Evolutionary conservation across 2,888 invertebrate genomes (phyloP).

Genomic region (Erynnis tages): DNA sequence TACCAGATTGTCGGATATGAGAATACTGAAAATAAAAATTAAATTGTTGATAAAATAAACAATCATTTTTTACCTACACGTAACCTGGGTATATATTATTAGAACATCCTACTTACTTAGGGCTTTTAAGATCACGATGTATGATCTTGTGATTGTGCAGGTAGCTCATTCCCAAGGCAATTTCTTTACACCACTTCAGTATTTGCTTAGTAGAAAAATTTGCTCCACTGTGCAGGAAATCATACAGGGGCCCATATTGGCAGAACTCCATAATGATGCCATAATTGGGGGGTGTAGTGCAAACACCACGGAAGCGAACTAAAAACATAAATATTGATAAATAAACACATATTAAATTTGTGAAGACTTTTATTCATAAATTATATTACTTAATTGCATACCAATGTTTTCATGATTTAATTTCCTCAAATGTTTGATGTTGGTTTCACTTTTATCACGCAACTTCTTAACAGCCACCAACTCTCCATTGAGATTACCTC

Average conservation of each 20-base stretch:
- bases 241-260: slow-evolving; percentile 96
- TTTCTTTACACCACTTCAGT: slow-evolving; percentile 96
- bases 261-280: slow-evolving; percentile 99
- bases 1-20: slow-evolving; percentile 89
- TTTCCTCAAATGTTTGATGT: slow-evolving; percentile 94
- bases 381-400: no score
- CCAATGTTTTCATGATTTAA: slow-evolving; percentile 96
- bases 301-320: slow-evolving; percentile 92
- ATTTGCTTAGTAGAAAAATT: slow-evolving; percentile 92
- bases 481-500: slow-evolving; percentile 90
- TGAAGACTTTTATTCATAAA: no score
- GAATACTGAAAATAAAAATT: slow-evolving; percentile 85
- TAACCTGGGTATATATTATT: neutral
- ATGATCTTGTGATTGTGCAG: slow-evolving; percentile 98
- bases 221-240: slow-evolving; percentile 91
- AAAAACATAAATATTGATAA: slow-evolving; percentile 23
- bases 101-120: slow-evolving; percentile 88
- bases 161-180: slow-evolving; percentile 98
- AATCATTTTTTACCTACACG: no score
- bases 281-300: slow-evolving; percentile 94
- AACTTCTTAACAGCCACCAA: slow-evolving; percentile 98
- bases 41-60: no score
- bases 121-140: slow-evolving; percentile 98
- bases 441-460: slow-evolving; percentile 94
- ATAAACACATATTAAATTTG: neutral